Evolutionary conservation across 37 sponge, comb jelly and placozoan genomes (phyloP).

Genomic region (Chondrosia reniformis): DNA sequence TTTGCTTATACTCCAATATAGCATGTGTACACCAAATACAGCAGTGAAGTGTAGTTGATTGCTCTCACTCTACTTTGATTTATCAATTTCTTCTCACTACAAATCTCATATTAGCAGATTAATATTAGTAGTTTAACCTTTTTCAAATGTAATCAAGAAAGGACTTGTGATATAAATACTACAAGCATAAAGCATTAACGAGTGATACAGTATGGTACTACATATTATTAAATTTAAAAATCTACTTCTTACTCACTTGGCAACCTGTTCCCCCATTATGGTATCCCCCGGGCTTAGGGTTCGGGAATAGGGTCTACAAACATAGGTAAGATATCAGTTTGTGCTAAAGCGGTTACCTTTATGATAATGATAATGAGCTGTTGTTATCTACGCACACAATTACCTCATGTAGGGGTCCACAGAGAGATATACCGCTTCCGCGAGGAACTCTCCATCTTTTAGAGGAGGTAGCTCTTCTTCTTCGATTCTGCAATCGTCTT

Average conservation of each 20-base stretch:
- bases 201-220: no score
- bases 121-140: no score
- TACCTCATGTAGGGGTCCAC: slow-evolving; percentile 97
- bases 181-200: no score
- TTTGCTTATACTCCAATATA: neutral
- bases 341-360: neutral
- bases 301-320: neutral
- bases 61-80: neutral
- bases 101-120: no score
- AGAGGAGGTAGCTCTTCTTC: slow-evolving; percentile 76
- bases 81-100: neutral
- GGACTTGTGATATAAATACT: no score
- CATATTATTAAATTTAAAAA: no score
- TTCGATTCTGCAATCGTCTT: slow-evolving; percentile 56
- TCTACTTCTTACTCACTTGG: slow-evolving; percentile 67
- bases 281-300: slow-evolving; percentile 19
- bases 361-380: neutral
- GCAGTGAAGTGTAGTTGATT: no score
- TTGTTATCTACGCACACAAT: no score
- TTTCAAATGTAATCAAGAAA: no score
- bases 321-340: neutral
- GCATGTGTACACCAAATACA: no score
- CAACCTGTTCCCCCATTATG: slow-evolving; percentile 81
- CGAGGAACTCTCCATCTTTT: slow-evolving; percentile 85
- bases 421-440: slow-evolving; percentile 64